A percentile compares a stretch with the other conserved stretches of the same genome.
These are phyloP conservation scores for Mus spretus DNA, from an alignment of 2,797 vertebrate genomes.

Conservation along the genomic window DNA sequence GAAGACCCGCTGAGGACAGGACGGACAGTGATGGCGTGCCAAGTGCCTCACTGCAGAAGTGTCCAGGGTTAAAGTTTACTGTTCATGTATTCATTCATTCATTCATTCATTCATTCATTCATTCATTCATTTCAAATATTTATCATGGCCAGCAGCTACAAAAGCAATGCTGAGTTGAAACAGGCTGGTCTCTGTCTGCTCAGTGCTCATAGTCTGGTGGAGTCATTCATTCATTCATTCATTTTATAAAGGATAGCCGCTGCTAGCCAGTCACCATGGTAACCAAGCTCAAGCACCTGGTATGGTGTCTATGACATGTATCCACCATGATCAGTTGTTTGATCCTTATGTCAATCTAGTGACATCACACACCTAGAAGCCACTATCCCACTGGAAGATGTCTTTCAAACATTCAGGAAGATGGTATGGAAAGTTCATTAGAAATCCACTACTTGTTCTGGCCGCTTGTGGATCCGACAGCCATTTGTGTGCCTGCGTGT, in stretches of 20 bases:
- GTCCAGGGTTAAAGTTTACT: not conserved
- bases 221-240: not conserved
- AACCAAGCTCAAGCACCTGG: not conserved
- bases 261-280: not conserved
- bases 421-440: not conserved
- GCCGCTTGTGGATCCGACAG: not conserved
- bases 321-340: fast-evolving
- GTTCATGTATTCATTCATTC: not conserved
- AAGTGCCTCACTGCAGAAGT: not conserved
- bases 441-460: not conserved
- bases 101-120: not conserved
- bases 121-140: not conserved
- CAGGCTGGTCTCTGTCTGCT: not conserved
- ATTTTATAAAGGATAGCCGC: no score
- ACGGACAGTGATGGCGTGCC: not conserved
- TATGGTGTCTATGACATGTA: not conserved
- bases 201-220: not conserved
- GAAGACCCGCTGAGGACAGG: not conserved
- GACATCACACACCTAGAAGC: not conserved
- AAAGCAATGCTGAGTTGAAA: not conserved
- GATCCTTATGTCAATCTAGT: not conserved
- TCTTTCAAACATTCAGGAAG: not conserved
- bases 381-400: not conserved
- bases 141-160: not conserved
- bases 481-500: not conserved